Conservation (phyloP, 2,888 invertebrate genomes). For the Yponomeuta sedellus region DNA sequence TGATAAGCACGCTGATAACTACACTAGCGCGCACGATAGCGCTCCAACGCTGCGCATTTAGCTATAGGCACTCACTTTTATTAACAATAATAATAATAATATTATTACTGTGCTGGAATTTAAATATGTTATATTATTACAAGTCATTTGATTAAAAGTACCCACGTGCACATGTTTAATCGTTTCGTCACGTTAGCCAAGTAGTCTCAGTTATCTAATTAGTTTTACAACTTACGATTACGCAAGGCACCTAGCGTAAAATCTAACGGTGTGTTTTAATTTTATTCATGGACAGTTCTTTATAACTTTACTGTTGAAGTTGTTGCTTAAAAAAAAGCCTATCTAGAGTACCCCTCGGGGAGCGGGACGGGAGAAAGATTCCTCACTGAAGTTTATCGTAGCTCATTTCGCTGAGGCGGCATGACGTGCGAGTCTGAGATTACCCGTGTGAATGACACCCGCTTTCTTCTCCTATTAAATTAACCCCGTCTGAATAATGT, state of each 20-base stretch:
- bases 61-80: neutral
- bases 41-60: neutral
- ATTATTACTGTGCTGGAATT: neutral
- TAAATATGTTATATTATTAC: neutral
- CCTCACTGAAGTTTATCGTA: slow-evolving; percentile 64
- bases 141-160: neutral
- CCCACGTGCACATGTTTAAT: neutral
- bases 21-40: neutral
- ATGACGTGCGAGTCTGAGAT: slow-evolving; percentile 26
- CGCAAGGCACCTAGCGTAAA: neutral
- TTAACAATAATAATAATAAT: neutral
- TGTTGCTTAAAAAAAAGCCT: neutral
- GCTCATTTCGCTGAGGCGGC: slow-evolving; percentile 32
- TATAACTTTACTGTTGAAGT: neutral
- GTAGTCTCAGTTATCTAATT: neutral
- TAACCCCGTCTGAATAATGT: slow-evolving; percentile 1
- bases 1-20: slow-evolving; percentile 45
- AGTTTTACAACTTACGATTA: neutral
- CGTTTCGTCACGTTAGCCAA: neutral
- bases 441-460: slow-evolving; percentile 9
- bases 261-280: neutral
- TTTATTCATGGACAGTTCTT: neutral
- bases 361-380: slow-evolving; percentile 25
- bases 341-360: neutral
- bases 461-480: slow-evolving; percentile 1